Base-by-base conservation (phyloP, 2,113 vertebrate genomes). In the Coracopsis vasa region DNA sequence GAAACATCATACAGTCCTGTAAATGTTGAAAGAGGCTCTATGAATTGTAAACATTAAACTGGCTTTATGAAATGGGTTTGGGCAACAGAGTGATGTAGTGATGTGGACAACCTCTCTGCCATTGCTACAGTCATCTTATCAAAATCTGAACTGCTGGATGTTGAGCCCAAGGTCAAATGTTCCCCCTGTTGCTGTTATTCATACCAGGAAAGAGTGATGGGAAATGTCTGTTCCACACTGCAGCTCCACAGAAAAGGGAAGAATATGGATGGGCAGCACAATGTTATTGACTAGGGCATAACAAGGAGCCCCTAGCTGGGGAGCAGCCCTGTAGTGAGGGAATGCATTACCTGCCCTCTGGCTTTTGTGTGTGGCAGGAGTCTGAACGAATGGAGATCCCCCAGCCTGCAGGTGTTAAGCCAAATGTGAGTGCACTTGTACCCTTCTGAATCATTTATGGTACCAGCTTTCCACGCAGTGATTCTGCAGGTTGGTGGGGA, bases 271-370 rank as follows among this genome's bases (percentile, higher is more conserved):
- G 4, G 23, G 21, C 13, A 65, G 54, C 28, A 6, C 4, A 8
- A 1, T 3, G 0, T 1, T 23, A 1, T 3, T 6, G 19, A 27
- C 9, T 0, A 0, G 51, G 5, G 31, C 1, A 3, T 4, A 17
- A 23, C 33, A 11, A 33, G 47, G 37, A 69, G 47, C 17, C 24
- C 56, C 33, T 4, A 48, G n/a, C 8, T 31, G 2, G 37, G 51
- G n/a, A 53, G 41, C n/a, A 25, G 41, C 29, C 16, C 41, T 0
- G 2, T 1, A 4, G 13, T 2, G 28, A 74, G 41, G 42, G 20
- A 11, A 11, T 15, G 13, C 64, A 13, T 4, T 31, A 6, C 16
- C 39, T 2, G 0, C 50, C 12, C 42, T 14, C 29, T 1, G 0
- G 39, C 10, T 1, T 12, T 20, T 6, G 50, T 15, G 48, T 0